Conservation (phyloP, 2,888 invertebrate genomes). For the Macrosiphum euphorbiae region DNA sequence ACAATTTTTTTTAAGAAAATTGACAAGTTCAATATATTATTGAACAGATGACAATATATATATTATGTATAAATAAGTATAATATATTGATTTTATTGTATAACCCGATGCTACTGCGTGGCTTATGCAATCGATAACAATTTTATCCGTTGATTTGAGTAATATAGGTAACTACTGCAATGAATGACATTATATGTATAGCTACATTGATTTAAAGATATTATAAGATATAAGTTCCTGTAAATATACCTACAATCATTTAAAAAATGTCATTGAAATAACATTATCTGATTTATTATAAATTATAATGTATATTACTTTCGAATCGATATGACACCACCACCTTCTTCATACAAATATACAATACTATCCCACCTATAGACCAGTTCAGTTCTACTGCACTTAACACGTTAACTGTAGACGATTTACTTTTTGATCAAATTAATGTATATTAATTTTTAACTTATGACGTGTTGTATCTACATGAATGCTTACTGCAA, state of each 20-base stretch:
- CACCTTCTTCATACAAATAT: neutral
- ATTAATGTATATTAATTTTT: neutral
- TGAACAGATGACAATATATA: conserved; percentile 9
- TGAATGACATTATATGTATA: neutral
- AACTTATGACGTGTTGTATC: neutral
- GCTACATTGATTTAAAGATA: neutral
- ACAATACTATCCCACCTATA: neutral
- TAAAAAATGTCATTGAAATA: neutral
- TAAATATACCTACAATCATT: neutral
- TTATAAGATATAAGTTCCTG: neutral
- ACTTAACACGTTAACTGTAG: neutral
- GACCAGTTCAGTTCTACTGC: neutral
- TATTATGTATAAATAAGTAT: neutral
- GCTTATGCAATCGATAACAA: conserved; percentile 31
- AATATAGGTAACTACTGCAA: neutral
- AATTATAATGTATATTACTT: neutral
- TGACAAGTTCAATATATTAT: conserved; percentile 42
- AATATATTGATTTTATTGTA: conserved; percentile 31
- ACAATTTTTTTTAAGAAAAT: conserved; percentile 34
- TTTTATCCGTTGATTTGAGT: neutral
- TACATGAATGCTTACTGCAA: neutral
- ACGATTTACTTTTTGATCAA: neutral
- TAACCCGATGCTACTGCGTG: conserved; percentile 36
- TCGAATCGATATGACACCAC: neutral
- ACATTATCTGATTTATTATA: conserved; percentile 1